Evolutionary conservation across 2,888 invertebrate genomes (phyloP), one percentile per base, ranked within the genome.

Genomic region (Dioctria rufipes): DNA sequence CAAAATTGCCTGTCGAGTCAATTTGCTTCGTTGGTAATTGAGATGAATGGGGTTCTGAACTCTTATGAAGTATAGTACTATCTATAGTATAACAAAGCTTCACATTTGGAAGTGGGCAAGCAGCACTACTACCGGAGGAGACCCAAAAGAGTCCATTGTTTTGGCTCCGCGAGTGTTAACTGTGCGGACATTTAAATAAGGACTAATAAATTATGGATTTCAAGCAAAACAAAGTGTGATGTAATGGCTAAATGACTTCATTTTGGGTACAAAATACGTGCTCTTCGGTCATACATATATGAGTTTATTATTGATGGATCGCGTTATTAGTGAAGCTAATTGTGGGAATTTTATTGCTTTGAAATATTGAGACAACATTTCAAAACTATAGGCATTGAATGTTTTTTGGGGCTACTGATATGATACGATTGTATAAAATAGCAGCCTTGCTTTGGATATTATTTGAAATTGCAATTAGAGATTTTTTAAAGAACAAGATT

Each of bases 41-140:
- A 73, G 58, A 73, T 73, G 40, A 54, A 73, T 73, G 58, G 58
- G n/a, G 40, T 58, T 58, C 54, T 73, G 58, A 49, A n/a, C n/a
- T n/a, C n/a, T n/a, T n/a, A 9, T 69, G 54, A 54, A 39, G 51
- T 51, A 37, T 39, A 49, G n/a, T 3, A 11, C 54, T 11, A n/a
- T n/a, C n/a, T n/a, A n/a, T n/a, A n/a, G n/a, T n/a, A n/a, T n/a
- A n/a, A n/a, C 5, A 6, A 39, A 37, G 5, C n/a, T 39, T 25
- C 51, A 37, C 54, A 54, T 39, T 71, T 46, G 39, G 51, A n/a
- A 43, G 51, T 51, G 11, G 5, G 4, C 49, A 5, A 8, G 37
- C 43, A 3, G 4, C 49, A n/a, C 13, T 71, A 11, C 51, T 3
- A 25, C 49, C 5, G 25, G 25, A 11, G 61, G 4, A 6, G 61